Percentiles rank a stretch among this genome's conserved stretches.
Evolutionary conservation across 64 coral and sea anemone genomes (phyloP).

Genomic region (Trachythela sp.): DNA sequence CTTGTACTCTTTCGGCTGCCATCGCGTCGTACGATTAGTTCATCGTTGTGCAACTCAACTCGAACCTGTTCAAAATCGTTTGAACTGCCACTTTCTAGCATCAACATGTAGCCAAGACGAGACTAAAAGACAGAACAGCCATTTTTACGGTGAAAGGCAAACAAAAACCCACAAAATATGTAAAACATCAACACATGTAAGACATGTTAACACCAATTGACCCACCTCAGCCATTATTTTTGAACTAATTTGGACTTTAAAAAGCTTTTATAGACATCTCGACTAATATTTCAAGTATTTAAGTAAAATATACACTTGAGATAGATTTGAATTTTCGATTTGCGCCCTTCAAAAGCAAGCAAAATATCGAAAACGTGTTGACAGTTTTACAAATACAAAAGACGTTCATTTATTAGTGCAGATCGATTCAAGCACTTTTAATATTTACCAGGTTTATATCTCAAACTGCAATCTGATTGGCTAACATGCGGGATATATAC

Average conservation of each 20-base stretch:
- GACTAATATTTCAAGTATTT: neutral
- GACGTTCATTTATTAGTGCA: neutral
- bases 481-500: neutral
- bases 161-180: neutral
- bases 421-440: neutral
- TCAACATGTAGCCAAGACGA: conserved; percentile 6
- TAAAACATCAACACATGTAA: neutral
- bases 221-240: conserved; percentile 18
- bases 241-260: neutral
- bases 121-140: neutral
- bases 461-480: neutral
- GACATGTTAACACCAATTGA: neutral
- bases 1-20: neutral
- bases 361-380: neutral
- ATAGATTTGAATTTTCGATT: neutral
- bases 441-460: no score
- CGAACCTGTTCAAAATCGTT: conserved; percentile 18
- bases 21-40: neutral
- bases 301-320: neutral
- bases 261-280: neutral
- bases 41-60: conserved; percentile 6
- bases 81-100: neutral
- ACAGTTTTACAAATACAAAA: neutral
- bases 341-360: neutral
- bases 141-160: neutral